Base-by-base conservation (phyloP, 1,140 invertebrate genomes). In the Antheraea mylitta region DNA sequence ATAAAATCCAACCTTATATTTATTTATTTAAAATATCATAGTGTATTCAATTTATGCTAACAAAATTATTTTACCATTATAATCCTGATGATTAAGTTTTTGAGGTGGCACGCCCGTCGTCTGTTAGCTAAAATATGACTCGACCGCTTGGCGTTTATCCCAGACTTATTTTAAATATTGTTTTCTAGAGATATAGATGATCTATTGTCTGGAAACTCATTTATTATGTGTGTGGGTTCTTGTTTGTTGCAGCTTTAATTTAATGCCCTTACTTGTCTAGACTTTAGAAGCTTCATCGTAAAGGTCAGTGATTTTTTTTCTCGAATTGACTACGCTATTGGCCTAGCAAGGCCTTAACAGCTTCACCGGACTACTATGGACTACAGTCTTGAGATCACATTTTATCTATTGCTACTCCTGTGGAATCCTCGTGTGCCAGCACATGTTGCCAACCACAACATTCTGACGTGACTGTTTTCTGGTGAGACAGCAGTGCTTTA, bases 111-210 rank as follows among this genome's bases (percentile, higher is more conserved):
- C 16, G 36, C n/a, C 62, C 22, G 59, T 61, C 59, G 45, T 16
- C 45, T 53, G 45, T 13, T 22, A 5, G 11, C 59, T 36, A 16
- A 19, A 61, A 45, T 45, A 61, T 68, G 18, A 45, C n/a, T 22
- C 13, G 16, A 13, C 45, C 22, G 42, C 42, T 58, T 30, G 16
- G 37, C 59, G n/a, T 42, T 58, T 18, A 64, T 18, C 38, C 59
- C 66, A 38, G 66, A 64, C 64, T 42, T 7, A 45, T 61, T 70
- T 70, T 70, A 7, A 53, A 53, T 53, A 53, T 53, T 53, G 45
- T 53, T 53, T 53, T 53, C 45, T 9, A 16, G 45, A 53, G 16
- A 13, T 53, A n/a, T n/a, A 53, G 45, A 53, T n/a, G 45, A 53
- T 53, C 45, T 6, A 53, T 53, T 53, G 45, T 53, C 10, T 53